Base-by-base conservation (phyloP, 2,888 invertebrate species). In the Buathra laborator region DNA sequence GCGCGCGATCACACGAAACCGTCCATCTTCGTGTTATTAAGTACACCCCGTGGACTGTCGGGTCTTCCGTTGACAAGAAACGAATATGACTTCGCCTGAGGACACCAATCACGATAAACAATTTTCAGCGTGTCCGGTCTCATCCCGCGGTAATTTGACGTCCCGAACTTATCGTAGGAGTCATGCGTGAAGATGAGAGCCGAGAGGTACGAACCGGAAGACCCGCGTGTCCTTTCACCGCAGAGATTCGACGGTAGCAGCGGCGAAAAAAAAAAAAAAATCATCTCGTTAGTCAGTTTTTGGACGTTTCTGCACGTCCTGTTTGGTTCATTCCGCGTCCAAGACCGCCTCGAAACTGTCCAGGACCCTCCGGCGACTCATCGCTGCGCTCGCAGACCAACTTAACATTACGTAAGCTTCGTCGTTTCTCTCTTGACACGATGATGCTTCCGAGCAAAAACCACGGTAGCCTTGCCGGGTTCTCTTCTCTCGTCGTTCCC, bases 221-320 rank as follows among this genome's bases (percentile, higher is more conserved):
- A 56, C 56, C 19, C 19, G 19, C 10, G 7, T 9, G 37, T 37
- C 37, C 37, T 37, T 37, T 37, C 37, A 37, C 37, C 37, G 37
- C 37, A 9, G 37, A 37, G 37, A 37, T 1, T 37, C 37, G 37
- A 37, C 37, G 37, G 37, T 37, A 37, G 37, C 37, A 9, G 37
- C 9, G 37, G 9, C 37, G 37, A 37, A 37, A 37, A 37, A 37
- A 37, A 12, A 16, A 56, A 59, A 37, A 12, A 29, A 56, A 59
- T 43, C 70, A 68, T 70, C 70, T 83, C 75, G 75, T 79, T 83
- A 79, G 75, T 74, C 64, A 70, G 75, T 79, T 83, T 79, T 83
- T 44, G 79, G 53, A 74, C 51, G 75, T 64, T 70, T 71, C 51
- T 62, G 37, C 44, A n/a, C 56, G 37, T 64, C 44, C 62, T 56